Conservation (phyloP, 2,888 invertebrate genomes). For the Caenorhabditis uteleia region DNA sequence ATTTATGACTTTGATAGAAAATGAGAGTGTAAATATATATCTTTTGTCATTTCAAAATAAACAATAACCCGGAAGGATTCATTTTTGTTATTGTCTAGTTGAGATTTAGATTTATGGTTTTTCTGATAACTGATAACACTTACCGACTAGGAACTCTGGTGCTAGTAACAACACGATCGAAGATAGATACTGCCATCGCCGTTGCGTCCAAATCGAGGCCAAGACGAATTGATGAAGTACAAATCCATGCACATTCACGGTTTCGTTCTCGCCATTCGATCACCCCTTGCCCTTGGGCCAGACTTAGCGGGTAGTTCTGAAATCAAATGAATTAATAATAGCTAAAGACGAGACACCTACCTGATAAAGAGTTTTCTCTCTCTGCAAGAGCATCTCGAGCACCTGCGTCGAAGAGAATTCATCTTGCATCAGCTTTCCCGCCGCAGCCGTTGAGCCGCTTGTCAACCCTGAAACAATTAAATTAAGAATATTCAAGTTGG, state of each 20-base stretch:
- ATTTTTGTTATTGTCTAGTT: too few species aligned
- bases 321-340: background rate
- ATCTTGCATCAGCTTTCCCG: slow-evolving; percentile 47
- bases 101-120: background rate
- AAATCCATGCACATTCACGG: slow-evolving; percentile 47
- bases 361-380: slow-evolving; percentile 42
- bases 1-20: too few species aligned
- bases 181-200: slow-evolving; percentile 43
- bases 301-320: slow-evolving; percentile 33
- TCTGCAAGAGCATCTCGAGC: slow-evolving; percentile 37
- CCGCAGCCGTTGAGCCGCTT: slow-evolving; percentile 42
- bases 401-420: slow-evolving; percentile 40
- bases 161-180: slow-evolving; percentile 46
- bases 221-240: slow-evolving; percentile 32
- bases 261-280: slow-evolving; percentile 49
- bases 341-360: slow-evolving; percentile 5
- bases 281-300: slow-evolving; percentile 42
- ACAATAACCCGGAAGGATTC: too few species aligned
- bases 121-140: slow-evolving; percentile 1
- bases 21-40: too few species aligned
- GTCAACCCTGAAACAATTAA: slow-evolving; percentile 35
- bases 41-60: too few species aligned
- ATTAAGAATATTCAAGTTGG: slow-evolving; percentile 2
- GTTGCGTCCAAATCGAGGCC: slow-evolving; percentile 41
- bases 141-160: slow-evolving; percentile 42